Percentiles rank a stretch among this genome's conserved stretches.
Conservation (phyloP, 1,140 invertebrate genomes). For the Cyclina sinensis region DNA sequence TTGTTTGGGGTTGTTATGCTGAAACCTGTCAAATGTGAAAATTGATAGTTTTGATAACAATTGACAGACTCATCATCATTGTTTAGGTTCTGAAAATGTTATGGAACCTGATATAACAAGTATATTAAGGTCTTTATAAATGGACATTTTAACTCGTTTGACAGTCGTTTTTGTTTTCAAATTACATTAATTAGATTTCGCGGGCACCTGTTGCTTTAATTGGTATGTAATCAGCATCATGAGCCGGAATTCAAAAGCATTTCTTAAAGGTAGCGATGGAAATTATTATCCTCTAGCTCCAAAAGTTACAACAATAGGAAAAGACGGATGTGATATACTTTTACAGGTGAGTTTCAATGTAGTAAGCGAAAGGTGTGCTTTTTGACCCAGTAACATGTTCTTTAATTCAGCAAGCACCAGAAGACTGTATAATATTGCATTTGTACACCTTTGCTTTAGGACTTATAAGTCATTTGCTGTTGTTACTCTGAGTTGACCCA, state of each 20-base stretch:
- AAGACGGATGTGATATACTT: slow-evolving; percentile 85
- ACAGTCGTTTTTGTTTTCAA: background rate
- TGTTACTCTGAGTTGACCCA: no score
- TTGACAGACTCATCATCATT: slow-evolving; percentile 30
- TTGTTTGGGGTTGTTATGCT: slow-evolving; percentile 76
- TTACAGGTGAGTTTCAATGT: slow-evolving; percentile 86
- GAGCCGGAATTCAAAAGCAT: slow-evolving; percentile 81
- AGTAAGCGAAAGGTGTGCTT: no score
- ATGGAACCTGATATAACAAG: slow-evolving; percentile 1
- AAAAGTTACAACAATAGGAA: slow-evolving; percentile 85
- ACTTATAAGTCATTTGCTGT: no score
- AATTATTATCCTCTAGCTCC: slow-evolving; percentile 78
- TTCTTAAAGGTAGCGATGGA: slow-evolving; percentile 83
- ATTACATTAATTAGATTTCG: slow-evolving; percentile 44
- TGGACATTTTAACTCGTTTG: background rate
- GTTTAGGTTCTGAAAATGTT: background rate
- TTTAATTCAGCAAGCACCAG: no score
- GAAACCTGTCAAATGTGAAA: slow-evolving; percentile 62
- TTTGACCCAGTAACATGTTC: no score
- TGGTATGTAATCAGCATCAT: slow-evolving; percentile 54
- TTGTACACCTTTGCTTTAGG: no score
- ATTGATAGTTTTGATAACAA: slow-evolving; percentile 62
- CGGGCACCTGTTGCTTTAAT: slow-evolving; percentile 68
- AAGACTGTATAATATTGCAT: background rate
- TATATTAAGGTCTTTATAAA: background rate